Percentiles rank a stretch among this genome's conserved stretches.
Evolutionary conservation across 2,797 vertebrate species (phyloP).

Genomic region (Myotis planiceps): DNA sequence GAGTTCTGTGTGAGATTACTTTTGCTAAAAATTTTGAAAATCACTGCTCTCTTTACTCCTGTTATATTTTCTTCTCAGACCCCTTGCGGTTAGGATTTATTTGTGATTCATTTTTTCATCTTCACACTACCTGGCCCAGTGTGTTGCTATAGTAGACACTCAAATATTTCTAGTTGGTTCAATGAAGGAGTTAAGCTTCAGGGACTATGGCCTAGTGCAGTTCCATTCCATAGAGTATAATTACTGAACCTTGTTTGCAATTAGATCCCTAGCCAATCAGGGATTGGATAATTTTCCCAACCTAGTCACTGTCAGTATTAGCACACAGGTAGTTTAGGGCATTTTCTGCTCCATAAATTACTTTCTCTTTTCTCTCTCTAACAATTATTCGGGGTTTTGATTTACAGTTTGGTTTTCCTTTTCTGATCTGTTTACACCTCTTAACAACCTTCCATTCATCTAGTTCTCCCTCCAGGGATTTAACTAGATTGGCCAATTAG

Average conservation of each 20-base stretch:
- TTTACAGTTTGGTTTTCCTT: constrained; percentile 63
- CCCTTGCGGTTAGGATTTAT: not conserved
- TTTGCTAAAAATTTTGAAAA: constrained; percentile 13
- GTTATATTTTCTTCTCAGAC: constrained; percentile 18
- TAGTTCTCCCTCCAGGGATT: constrained; percentile 52
- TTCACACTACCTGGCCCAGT: not conserved
- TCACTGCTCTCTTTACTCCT: not conserved
- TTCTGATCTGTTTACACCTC: constrained; percentile 62
- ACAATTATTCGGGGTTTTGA: constrained; percentile 53
- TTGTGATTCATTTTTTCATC: not conserved
- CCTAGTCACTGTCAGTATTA: not conserved
- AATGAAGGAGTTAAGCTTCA: not conserved
- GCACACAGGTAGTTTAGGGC: not conserved
- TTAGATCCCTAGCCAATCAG: not conserved
- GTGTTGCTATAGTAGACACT: not conserved
- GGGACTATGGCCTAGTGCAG: not conserved
- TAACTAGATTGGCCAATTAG: constrained; percentile 73
- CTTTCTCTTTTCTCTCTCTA: not conserved
- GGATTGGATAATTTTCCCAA: not conserved
- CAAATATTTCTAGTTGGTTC: not conserved
- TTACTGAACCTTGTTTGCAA: not conserved
- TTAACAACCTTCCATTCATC: constrained; percentile 65
- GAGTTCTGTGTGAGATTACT: not conserved
- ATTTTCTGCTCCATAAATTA: constrained; percentile 16
- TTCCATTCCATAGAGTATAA: not conserved